Base-by-base conservation (phyloP, 2,888 invertebrate species). In the Pomacea canaliculata region DNA sequence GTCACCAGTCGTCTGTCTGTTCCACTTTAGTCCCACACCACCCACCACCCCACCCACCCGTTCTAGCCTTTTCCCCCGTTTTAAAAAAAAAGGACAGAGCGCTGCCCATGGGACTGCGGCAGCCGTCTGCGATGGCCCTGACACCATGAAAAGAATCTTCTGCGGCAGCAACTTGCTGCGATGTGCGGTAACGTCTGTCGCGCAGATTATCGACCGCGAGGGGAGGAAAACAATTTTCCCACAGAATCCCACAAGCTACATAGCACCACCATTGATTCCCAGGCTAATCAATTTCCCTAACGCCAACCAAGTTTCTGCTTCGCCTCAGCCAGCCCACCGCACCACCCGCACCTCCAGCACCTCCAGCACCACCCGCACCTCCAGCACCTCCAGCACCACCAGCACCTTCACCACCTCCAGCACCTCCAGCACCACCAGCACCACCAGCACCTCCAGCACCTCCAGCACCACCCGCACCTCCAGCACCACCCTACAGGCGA, bases 211-310 rank as follows among this genome's bases (percentile, higher is more conserved):
- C 73, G 79, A 79, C 76, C 74, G 67, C 72, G 23, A 73, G 37
- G 62, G 69, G 71, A 63, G 73, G 74, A 76, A 79, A 79, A 79
- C 79, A 77, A 79, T 79, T 76, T 79, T 79, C 74, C 76, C 79
- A 71, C 74, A 71, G 67, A 77, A 79, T 79, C 76, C 68, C 74
- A 74, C 76, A 68, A 70, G 79, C 76, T 79, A 75, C 75, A 76
- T 76, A 74, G 74, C 79, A 51, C 59, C 27, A 51, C 60, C 76
- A 79, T 79, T 76, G 76, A 79, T 79, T 76, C 74, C 56, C 56
- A 23, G 56, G 70, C 69, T 79, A 79, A 79, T 79, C 79, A 79
- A 77, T 79, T 79, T 77, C 66, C 74, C 69, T 71, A 49, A 60
- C 37, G 67, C 67, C 71, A 51, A 65, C 59, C 60, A 71, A 59